Base-by-base conservation (phyloP, 2,888 invertebrate species). In the Erebia epiphron region DNA sequence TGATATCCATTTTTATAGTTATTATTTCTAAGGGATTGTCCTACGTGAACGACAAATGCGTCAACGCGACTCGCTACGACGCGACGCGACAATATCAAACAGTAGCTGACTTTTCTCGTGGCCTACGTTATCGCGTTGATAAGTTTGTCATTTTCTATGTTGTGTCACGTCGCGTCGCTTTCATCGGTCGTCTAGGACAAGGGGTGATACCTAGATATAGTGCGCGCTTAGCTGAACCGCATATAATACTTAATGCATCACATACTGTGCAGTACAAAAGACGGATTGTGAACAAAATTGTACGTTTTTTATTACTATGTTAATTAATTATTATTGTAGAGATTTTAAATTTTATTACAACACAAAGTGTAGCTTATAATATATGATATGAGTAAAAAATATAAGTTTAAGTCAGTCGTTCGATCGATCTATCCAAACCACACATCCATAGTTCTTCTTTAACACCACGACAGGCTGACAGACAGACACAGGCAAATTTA, bases 231-330 rank as follows among this genome's bases (percentile, higher is more conserved):
- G 26, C 64, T 64, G 13, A 60, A 58, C 1, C 52, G 16, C 49
- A 52, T 49, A 58, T 5, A n/a, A 67, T 61, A 69, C 58, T 68
- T 69, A 70, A 69, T 13, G 35, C 70, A 69, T 63, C 72, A 69
- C 73, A 68, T 63, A 21, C 26, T 69, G 64, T 66, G 65, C 52
- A 64, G 64, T 64, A 64, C 64, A 64, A 67, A 74, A 70, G 54
- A 46, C 52, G 50, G 66, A 63, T 67, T 67, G 68, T 74, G 63
- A 70, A 64, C 70, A 57, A 46, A 43, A 43, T 46, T 50, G 7
- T 57, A 63, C 65, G 66, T 68, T 35, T 35, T 35, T 35, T 35
- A 35, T 35, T 71, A 16, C 26, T 18, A 21, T 21, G 11, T 26
- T 21, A 21, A 11, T 18, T 26, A 57, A 49, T 49, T 16, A 54